These are phyloP conservation scores for Helicolenus hilgendorfi DNA, from an alignment of 2,797 vertebrate species.

Conservation along the genomic window DNA sequence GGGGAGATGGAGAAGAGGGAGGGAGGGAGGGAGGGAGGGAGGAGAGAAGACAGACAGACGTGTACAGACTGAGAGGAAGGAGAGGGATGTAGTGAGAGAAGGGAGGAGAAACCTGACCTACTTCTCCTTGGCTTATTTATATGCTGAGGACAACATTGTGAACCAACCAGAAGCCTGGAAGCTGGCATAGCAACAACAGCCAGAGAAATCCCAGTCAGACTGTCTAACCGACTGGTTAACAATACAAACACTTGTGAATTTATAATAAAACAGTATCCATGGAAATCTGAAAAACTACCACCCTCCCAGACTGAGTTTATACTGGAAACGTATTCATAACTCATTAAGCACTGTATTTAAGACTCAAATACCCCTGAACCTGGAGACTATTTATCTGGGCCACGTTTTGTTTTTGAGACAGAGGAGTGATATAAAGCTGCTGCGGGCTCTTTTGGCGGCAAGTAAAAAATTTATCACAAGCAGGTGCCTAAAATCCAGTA, in stretches of 20 bases:
- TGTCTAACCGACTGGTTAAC: not conserved
- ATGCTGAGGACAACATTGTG: constrained; percentile 60
- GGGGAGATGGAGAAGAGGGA: not conserved
- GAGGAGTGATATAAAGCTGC: too few species aligned
- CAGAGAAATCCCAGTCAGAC: constrained; percentile 21
- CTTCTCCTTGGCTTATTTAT: constrained; percentile 78
- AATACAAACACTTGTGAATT: not conserved
- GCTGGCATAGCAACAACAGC: constrained; percentile 56
- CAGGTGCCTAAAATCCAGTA: too few species aligned
- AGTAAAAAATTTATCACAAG: too few species aligned
- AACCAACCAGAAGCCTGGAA: constrained; percentile 59
- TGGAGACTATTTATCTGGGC: too few species aligned
- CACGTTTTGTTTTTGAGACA: too few species aligned
- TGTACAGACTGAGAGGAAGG: constrained; percentile 8
- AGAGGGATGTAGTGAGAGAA: constrained; percentile 38
- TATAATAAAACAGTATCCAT: not conserved
- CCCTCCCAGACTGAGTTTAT: too few species aligned
- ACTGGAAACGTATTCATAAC: too few species aligned
- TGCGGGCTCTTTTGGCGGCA: too few species aligned
- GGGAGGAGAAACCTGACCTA: constrained; percentile 80
- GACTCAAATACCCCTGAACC: too few species aligned
- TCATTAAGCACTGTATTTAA: too few species aligned
- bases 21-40: not conserved
- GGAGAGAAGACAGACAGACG: not conserved
- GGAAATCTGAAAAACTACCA: not conserved